Evolutionary conservation across 2,797 vertebrate species (phyloP), one percentile per base, ranked within the genome.

Genomic region (Bovichtus diacanthus): DNA sequence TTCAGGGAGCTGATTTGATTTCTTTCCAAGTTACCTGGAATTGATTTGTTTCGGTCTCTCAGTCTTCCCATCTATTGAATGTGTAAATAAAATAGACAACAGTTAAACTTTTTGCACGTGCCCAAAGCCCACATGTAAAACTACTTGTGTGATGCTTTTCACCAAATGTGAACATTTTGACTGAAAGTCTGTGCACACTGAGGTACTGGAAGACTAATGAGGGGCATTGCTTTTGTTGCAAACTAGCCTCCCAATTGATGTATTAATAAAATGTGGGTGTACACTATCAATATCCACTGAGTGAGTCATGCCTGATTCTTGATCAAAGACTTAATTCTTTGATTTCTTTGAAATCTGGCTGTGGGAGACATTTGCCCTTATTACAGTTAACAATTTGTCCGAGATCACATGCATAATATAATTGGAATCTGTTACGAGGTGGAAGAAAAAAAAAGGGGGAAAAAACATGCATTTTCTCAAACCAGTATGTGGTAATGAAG

Each of bases 231-330:
- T 73, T 16, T 44, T 19, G 49, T 70, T 39, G 34, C 16, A 68
- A 67, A 71, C 55, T 62, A 58, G 51, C n/a, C n/a, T 46, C 27
- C 44, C 5, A 76, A 51, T 61, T 59, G 21, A 54, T 66, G 31
- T 19, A 61, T 47, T 47, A 18, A 44, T 61, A 55, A 49, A 21
- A 54, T 44, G 61, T 53, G 31, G 61, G 29, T 11, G 41, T 72
- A 61, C 61, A 74, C 61, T 72, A 53, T 78, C 82, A 64, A 67
- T 70, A 70, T 75, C 31, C 46, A 68, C n/a, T 43, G 58, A 70
- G 29, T 41, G 61, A 78, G 66, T 4, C n/a, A 58, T 56, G 27
- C 16, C 25, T 9, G 11, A 66, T 61, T 55, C 43, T 41, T 75
- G 55, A 79, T 64, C 66, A 25, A 61, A 79, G 61, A 71, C 50